Evolutionary conservation across 2,113 vertebrate genomes (phyloP), one percentile per base, ranked within the genome.

Genomic region (Dryoscopus gambensis): DNA sequence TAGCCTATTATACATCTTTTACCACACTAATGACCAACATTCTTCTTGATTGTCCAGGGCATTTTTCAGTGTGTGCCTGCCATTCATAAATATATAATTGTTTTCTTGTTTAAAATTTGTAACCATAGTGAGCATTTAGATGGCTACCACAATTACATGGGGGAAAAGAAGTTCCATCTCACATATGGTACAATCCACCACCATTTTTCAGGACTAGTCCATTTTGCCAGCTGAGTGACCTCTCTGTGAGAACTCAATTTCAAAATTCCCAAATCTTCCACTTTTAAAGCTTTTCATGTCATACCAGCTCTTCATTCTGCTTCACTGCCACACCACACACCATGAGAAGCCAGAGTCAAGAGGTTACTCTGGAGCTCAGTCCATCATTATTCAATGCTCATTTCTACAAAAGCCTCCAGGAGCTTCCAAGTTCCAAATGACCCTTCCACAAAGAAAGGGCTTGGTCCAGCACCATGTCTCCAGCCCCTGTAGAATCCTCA

Each of bases 1-100:
- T 82, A 92, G 87, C 69, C 74, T 50, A 65, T 93, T 88, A 92
- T 50, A 55, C n/a, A 49, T 92, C 69, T 84, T 93, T 86, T 57
- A 56, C 39, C 62, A 53, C 35, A 16, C 64, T 90, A 93, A 95
- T 69, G 46, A 57, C 33, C 62, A 73, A 69, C 53, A 64, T 64
- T 63, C 37, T 63, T 88, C 70, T 49, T 75, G 57, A 84, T 13
- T 87, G 69, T 75, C 27, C 49, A 60, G 47, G 49, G 53, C 53
- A 50, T 64, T 84, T 88, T 82, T 33, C 83, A 95, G 40, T 24
- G 40, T 33, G 18, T 79, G 57, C n/a, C 31, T 44, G 11, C 71
- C 69, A 81, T 86, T 88, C 75, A 92, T 30, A 95, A 90, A 87
- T 49, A 74, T 9, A 25, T 31, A 80, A 93, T 62, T 71, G 42